Conservation (phyloP, 2,888 invertebrate species). For the Melanostoma scalare region DNA sequence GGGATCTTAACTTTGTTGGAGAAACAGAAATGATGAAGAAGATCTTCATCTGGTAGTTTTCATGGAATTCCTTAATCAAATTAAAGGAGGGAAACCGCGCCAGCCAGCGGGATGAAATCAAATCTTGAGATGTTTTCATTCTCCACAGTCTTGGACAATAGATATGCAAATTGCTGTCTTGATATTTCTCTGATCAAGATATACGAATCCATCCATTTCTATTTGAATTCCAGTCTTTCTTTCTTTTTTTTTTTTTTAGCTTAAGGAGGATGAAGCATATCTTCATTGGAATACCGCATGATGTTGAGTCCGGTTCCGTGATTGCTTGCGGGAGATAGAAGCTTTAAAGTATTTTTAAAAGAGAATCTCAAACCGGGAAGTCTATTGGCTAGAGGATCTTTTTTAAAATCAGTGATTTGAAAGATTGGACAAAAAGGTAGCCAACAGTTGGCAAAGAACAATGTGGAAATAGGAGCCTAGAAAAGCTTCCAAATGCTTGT, state of each 20-base stretch:
- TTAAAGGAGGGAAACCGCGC: conserved; percentile 53
- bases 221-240: conserved; percentile 29
- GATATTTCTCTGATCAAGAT: conserved; percentile 67
- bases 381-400: conserved; percentile 18
- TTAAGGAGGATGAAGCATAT: conserved; percentile 36
- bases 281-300: conserved; percentile 43
- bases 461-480: not conserved
- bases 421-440: not conserved
- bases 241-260: conserved; percentile 11
- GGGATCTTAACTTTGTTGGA: conserved; percentile 22
- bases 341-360: conserved; percentile 61
- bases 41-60: conserved; percentile 64
- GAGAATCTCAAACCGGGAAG: conserved; percentile 49
- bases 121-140: conserved; percentile 61
- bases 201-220: conserved; percentile 46
- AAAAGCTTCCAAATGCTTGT: no score
- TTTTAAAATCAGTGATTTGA: conserved; percentile 10
- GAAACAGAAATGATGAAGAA: conserved; percentile 23
- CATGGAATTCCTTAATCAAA: conserved; percentile 66
- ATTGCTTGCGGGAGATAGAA: conserved; percentile 55
- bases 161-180: conserved; percentile 69
- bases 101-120: conserved; percentile 52
- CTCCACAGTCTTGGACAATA: conserved; percentile 49
- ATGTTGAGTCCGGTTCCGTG: conserved; percentile 42
- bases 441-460: conserved; percentile 6